Base-by-base conservation (phyloP, 2,888 invertebrate genomes). In the Agrotis puta region DNA sequence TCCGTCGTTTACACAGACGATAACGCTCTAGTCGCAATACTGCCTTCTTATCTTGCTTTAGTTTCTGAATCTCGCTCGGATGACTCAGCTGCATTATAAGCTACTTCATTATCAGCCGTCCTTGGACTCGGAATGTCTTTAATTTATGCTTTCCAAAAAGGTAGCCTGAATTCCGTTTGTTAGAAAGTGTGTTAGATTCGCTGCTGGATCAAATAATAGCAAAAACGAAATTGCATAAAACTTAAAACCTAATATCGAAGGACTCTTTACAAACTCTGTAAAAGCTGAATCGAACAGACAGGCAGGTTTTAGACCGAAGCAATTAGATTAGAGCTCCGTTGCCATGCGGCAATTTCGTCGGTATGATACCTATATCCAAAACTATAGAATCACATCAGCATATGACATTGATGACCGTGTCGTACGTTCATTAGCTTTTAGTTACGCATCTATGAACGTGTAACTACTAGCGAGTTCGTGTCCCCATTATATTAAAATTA, bases 1-100 rank as follows among this genome's bases (percentile, higher is more conserved):
- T 93, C 93, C 93, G 92, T 82, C 88, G 92, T 88, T 91, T 91
- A 86, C 89, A 82, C 77, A 75, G 72, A 84, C 91, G 94, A 93
- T 94, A 94, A 92, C 90, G 80, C 77, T 67, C 82, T 85, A 87
- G 89, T 87, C 87, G 86, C 85, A 78, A 74, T 70, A 79, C 67
- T 72, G 76, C 77, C 61, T 64, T 82, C 88, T 91, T 92, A 92
- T 92, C 92, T 89, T 83, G 81, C 81, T 75, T 84, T 82, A 81
- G 83, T 88, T 88, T 85, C 88, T 88, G 85, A 86, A 88, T 87
- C 86, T 85, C 67, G 66, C 58, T 47, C 51, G 72, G 72, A 81
- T 84, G 85, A 84, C 70, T 84, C 85, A 85, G 63, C 50, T 64
- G 69, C 70, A 76, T 56, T 74, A 74, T 72, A 70, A 77, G 64